Conservation (phyloP, 2,888 invertebrate genomes). For the Lasius fuliginosus region DNA sequence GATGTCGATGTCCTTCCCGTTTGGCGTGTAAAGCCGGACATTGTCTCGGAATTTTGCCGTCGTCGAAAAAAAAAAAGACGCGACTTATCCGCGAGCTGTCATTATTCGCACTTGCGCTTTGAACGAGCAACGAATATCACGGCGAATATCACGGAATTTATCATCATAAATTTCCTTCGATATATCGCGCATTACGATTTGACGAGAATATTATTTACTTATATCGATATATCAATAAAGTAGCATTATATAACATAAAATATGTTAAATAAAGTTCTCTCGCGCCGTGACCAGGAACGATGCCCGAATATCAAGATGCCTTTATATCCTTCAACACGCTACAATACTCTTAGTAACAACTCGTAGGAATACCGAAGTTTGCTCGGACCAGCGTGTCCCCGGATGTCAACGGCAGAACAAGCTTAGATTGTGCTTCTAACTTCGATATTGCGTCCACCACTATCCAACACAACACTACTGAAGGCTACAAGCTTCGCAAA, state of each 20-base stretch:
- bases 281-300: neutral
- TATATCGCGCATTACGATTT: neutral
- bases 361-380: conserved; percentile 44
- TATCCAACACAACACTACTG: conserved; percentile 33
- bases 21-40: conserved; percentile 37
- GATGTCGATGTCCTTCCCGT: conserved; percentile 47
- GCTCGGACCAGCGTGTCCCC: conserved; percentile 35
- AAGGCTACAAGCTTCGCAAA: neutral
- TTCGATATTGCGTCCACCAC: conserved; percentile 34
- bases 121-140: conserved; percentile 12
- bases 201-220: neutral
- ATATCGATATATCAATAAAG: neutral
- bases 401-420: conserved; percentile 46
- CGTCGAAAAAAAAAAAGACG: conserved; percentile 24
- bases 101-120: neutral
- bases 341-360: conserved; percentile 37
- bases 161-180: neutral
- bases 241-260: neutral
- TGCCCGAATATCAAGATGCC: neutral
- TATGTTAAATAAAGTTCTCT: neutral
- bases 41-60: conserved; percentile 46
- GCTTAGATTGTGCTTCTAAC: conserved; percentile 45
- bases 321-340: conserved; percentile 9
- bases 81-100: conserved; percentile 34
- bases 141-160: neutral